Evolutionary conservation across 2,797 vertebrate species (phyloP), one percentile per base, ranked within the genome.

Genomic region (Oryzias sinensis): DNA sequence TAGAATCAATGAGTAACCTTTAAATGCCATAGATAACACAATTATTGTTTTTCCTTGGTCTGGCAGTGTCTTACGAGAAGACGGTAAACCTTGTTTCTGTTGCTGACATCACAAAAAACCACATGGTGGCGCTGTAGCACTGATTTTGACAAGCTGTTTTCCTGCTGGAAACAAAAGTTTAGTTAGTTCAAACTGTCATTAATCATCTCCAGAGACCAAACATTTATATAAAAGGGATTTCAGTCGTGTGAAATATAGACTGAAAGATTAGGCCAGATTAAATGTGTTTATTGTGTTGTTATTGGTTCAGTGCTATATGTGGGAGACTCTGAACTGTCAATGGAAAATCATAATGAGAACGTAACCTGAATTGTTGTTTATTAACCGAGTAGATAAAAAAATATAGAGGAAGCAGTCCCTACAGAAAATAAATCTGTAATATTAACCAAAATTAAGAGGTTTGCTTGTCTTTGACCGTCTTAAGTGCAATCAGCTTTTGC

Each of bases 71-170:
- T 6, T 43, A 11, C n/a, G 9, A 9, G 11, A 25, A 45, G 15
- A 45, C 14, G 11, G 16, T 16, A 33, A 7, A 18, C 14, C 9
- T 16, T 4, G 2, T 1, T 0, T 29, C 42, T 27, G 27, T 11
- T 0, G 7, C 46, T 9, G 33, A 15, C 2, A 41, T 37, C 22
- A 37, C 27, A 18, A n/a, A 14, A 55, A 9, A 68, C 83, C 85
- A 84, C 83, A 68, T 3, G 80, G 75, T 76, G 87, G 81, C 83
- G 68, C 75, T 87, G 74, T 33, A 55, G 60, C 63, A 65, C 69
- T 18, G 57, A 55, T 8, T 54, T 33, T 27, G 42, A 14, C 25
- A 5, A 4, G 15, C 15, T 17, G 1, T 37, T 57, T 49, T 13
- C 13, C 37, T 27, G 16, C 33, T 55, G 17, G 55, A 49, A 29